Conservation (phyloP, 2,888 invertebrate species). For the Linyphia triangularis region DNA sequence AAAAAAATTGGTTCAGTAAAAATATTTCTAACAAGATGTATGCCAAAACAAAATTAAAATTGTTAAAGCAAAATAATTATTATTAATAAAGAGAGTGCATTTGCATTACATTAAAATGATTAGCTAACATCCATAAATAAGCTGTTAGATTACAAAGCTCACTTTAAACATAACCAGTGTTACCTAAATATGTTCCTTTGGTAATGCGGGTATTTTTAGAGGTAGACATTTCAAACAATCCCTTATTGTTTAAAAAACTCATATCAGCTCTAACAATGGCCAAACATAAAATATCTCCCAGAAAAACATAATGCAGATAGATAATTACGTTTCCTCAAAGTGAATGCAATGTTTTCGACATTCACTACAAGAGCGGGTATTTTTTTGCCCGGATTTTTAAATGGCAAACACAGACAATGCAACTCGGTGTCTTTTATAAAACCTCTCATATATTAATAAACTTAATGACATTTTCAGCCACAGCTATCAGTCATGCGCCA, state of each 20-base stretch:
- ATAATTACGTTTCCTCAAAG: background rate
- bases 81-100: too few species aligned
- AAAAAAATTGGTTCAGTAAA: too few species aligned
- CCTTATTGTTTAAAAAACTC: background rate
- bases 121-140: too few species aligned
- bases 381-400: background rate
- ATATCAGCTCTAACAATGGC: background rate
- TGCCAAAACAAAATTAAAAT: too few species aligned
- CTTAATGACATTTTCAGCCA: conserved; percentile 15
- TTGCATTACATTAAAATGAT: too few species aligned
- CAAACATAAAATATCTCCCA: background rate
- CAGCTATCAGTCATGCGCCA: background rate
- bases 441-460: conserved; percentile 30
- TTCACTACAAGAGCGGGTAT: background rate
- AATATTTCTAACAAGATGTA: too few species aligned
- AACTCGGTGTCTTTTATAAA: conserved; percentile 2
- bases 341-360: background rate
- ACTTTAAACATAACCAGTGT: too few species aligned
- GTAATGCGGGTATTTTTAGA: too few species aligned
- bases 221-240: background rate
- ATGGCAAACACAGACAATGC: background rate
- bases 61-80: too few species aligned
- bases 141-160: too few species aligned
- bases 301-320: background rate
- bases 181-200: too few species aligned